phyloP scores from a whole-genome alignment of 1,140 invertebrate genomes.

The Scaptomyza pallida region DNA sequence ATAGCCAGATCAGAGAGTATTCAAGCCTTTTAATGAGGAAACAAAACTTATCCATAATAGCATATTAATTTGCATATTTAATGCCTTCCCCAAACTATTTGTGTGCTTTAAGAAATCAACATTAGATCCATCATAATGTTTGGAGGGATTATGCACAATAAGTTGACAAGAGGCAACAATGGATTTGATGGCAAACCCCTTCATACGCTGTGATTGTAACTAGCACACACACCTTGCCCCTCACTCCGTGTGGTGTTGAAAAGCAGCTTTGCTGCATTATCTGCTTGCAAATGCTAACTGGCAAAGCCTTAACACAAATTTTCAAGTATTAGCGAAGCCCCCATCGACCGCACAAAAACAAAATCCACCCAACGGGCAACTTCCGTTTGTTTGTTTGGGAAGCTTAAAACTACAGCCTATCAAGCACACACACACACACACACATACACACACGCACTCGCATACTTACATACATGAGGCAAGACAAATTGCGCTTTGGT shows the following conservation, averaged over 20 bases:
- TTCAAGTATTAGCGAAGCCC: constrained; percentile 68
- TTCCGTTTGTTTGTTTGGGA: constrained; percentile 70
- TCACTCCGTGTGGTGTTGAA: constrained; percentile 34
- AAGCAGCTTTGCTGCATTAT: constrained; percentile 67
- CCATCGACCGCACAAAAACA: neutral
- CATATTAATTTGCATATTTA: neutral
- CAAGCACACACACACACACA: constrained; percentile 20
- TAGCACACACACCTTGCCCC: constrained; percentile 21
- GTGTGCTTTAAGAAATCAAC: neutral
- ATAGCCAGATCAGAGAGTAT: too few relatives aligned
- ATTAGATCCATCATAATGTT: neutral
- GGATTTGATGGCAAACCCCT: neutral
- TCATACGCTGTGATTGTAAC: neutral
- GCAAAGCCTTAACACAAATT: constrained; percentile 69
- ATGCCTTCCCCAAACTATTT: neutral
- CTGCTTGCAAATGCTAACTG: constrained; percentile 38
- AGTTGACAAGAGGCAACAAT: neutral
- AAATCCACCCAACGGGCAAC: constrained; percentile 49
- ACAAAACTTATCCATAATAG: too few relatives aligned
- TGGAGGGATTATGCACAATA: constrained; percentile 18
- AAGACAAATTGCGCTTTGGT: constrained; percentile 82
- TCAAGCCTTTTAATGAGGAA: too few relatives aligned
- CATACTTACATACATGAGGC: constrained; percentile 35
- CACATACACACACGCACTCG: constrained; percentile 10
- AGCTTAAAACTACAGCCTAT: constrained; percentile 62